These are phyloP conservation scores for Oreochromis grahami DNA, from an alignment of 2,797 vertebrate species.

Conservation along the genomic window DNA sequence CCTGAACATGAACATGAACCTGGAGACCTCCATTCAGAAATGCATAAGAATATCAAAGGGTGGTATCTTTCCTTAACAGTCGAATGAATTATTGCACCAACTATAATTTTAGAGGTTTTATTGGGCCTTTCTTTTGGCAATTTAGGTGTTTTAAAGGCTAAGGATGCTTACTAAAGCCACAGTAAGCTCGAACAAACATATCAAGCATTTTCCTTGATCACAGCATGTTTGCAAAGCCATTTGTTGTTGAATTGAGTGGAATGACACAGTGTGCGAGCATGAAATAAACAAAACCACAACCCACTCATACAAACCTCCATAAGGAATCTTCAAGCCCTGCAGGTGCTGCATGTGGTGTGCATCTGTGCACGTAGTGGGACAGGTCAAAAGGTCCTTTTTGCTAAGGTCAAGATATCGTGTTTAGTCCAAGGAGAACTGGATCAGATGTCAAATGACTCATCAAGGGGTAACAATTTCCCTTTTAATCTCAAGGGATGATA, in stretches of 20 bases:
- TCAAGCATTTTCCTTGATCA: background rate
- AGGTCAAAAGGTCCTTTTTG: background rate
- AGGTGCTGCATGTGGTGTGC: background rate
- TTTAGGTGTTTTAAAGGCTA: background rate
- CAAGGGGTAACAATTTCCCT: background rate
- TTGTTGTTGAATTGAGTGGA: background rate
- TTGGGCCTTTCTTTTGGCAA: background rate
- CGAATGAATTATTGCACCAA: background rate
- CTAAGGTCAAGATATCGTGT: constrained; percentile 18
- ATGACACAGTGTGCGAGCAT: background rate
- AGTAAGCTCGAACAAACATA: background rate
- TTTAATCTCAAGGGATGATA: background rate
- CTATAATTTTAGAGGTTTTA: accelerated
- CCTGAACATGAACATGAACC: no score
- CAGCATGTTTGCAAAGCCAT: background rate
- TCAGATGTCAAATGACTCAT: constrained; percentile 22
- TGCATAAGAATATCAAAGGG: background rate
- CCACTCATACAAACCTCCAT: background rate
- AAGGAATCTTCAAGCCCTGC: background rate
- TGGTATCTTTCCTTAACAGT: background rate
- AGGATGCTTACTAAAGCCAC: background rate
- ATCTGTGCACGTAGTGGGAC: background rate
- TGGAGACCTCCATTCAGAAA: background rate
- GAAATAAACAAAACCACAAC: background rate
- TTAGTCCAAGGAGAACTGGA: background rate